Percentiles rank a stretch among this genome's conserved stretches.
These are phyloP conservation scores for Mugil cephalus DNA, from an alignment of 2,113 vertebrate genomes.

Conservation along the genomic window DNA sequence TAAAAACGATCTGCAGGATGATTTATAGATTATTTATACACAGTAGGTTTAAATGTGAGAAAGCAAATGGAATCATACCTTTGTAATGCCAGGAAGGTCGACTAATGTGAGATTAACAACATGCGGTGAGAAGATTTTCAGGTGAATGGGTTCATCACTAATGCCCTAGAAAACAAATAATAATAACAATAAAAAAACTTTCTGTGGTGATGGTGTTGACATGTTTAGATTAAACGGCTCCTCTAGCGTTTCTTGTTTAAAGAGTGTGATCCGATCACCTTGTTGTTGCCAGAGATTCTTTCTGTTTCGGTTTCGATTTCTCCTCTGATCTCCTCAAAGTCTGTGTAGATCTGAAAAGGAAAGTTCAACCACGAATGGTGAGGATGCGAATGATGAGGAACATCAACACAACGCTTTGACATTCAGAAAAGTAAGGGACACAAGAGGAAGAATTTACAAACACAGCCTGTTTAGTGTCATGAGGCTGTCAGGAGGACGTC, in stretches of 20 bases:
- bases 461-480: conserved; percentile 9
- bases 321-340: conserved; percentile 97
- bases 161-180: conserved; percentile 87
- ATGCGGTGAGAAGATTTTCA: conserved; percentile 96
- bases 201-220: not conserved
- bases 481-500: not conserved
- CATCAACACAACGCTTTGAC: not conserved
- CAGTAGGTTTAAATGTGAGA: not conserved
- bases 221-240: not conserved
- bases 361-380: not conserved
- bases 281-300: conserved; percentile 96
- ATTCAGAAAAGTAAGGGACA: not conserved
- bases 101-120: conserved; percentile 98
- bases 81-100: conserved; percentile 98
- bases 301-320: conserved; percentile 98
- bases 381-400: not conserved
- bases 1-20: not conserved
- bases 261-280: conserved; percentile 82
- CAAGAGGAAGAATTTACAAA: conserved; percentile 1
- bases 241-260: not conserved
- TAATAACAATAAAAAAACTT: conserved; percentile 1
- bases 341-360: conserved; percentile 90
- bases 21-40: not conserved
- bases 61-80: conserved; percentile 82
- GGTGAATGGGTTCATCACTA: conserved; percentile 96